These are phyloP conservation scores for Variabilichromis moorii DNA, from an alignment of 2,113 vertebrate species.

Conservation along the genomic window DNA sequence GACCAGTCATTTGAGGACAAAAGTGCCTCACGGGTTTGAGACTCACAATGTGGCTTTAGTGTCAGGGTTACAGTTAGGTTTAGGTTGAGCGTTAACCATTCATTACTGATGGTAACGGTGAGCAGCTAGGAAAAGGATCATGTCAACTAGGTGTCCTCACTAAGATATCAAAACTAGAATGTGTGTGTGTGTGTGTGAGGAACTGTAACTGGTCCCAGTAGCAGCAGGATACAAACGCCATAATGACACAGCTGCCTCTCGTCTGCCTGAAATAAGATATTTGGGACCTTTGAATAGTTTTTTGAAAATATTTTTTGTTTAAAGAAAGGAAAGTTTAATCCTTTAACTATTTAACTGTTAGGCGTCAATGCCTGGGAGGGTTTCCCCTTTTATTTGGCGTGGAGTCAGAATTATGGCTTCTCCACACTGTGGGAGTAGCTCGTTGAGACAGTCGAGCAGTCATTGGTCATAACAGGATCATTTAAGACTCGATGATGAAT, in stretches of 20 bases:
- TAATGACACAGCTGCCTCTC: not conserved
- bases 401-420: not conserved
- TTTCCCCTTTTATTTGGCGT: not conserved
- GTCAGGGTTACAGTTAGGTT: not conserved
- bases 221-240: not conserved
- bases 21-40: not conserved
- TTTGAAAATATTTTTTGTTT: not conserved
- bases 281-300: not conserved
- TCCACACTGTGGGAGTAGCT: rapidly evolving
- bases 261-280: not conserved
- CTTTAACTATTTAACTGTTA: not conserved
- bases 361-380: not conserved
- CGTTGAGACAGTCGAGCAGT: rapidly evolving
- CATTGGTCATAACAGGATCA: rapidly evolving
- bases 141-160: not conserved
- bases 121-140: not conserved
- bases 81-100: not conserved
- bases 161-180: not conserved
- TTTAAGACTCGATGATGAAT: not conserved
- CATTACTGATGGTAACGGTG: rapidly evolving
- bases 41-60: not conserved
- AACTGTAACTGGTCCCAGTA: not conserved
- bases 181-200: too few relatives aligned
- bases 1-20: not conserved
- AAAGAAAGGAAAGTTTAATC: not conserved